phyloP scores from a whole-genome alignment of 1,140 invertebrate genomes.

The Pachypsylla venusta region DNA sequence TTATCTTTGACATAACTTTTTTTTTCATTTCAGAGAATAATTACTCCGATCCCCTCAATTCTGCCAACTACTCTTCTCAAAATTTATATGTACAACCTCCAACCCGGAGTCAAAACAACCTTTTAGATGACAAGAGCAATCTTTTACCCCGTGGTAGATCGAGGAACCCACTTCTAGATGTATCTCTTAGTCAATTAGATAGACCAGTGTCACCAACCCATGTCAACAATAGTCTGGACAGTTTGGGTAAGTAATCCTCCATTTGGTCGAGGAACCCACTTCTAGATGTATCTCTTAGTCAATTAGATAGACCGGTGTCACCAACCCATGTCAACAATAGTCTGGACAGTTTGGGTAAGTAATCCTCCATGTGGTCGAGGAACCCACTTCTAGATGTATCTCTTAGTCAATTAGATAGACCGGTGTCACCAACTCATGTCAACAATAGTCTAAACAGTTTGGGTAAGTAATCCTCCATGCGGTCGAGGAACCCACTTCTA shows the following conservation, averaged over 20 bases:
- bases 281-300: conserved; percentile 43
- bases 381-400: conserved; percentile 50
- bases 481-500: conserved; percentile 50
- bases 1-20: too few relatives aligned
- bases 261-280: conserved; percentile 54
- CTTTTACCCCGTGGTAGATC: conserved; percentile 48
- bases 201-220: conserved; percentile 31
- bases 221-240: conserved; percentile 10
- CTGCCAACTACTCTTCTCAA: conserved; percentile 60
- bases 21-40: conserved; percentile 23
- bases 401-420: conserved; percentile 42
- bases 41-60: conserved; percentile 30
- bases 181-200: conserved; percentile 46
- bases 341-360: conserved; percentile 8
- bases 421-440: conserved; percentile 33
- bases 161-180: conserved; percentile 47
- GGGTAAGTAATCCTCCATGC: conserved; percentile 34
- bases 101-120: conserved; percentile 36
- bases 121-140: conserved; percentile 50
- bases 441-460: conserved; percentile 10
- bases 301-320: conserved; percentile 38
- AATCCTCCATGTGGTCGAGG: conserved; percentile 49
- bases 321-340: conserved; percentile 35
- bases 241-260: conserved; percentile 19
- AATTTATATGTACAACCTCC: conserved; percentile 84